Evolutionary conservation across 2,797 vertebrate genomes (phyloP).

Genomic region (Coranthus polyacanthus): DNA sequence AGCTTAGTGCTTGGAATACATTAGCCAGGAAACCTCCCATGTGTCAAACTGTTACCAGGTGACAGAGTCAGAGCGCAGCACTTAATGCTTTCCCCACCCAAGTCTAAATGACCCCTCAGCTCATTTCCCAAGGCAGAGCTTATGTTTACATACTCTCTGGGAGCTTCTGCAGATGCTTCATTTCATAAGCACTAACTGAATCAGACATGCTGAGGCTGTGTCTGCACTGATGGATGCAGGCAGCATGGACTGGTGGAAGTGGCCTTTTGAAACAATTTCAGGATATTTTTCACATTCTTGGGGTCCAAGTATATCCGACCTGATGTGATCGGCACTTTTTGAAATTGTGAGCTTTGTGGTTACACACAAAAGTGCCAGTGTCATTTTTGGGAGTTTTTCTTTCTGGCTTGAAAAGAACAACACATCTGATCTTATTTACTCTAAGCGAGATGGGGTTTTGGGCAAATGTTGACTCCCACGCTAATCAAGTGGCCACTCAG

Average conservation of each 20-base stretch:
- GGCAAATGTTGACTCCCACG: slow-evolving; percentile 79
- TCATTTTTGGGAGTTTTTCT: background rate
- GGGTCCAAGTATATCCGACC: slow-evolving; percentile 1
- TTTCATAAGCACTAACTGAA: slow-evolving; percentile 76
- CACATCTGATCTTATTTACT: slow-evolving; percentile 25
- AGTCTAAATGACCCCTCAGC: slow-evolving; percentile 71
- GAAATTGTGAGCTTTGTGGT: background rate
- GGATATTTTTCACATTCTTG: slow-evolving; percentile 25
- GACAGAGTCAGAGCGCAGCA: slow-evolving; percentile 49
- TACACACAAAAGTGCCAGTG: background rate
- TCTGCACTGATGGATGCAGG: slow-evolving; percentile 48
- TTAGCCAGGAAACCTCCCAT: slow-evolving; percentile 57
- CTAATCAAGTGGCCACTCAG: slow-evolving; percentile 75
- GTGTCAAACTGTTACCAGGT: slow-evolving; percentile 79
- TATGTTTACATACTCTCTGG: slow-evolving; percentile 73
- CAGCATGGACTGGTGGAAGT: slow-evolving; percentile 12
- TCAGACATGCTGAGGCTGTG: slow-evolving; percentile 67
- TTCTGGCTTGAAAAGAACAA: slow-evolving; percentile 9
- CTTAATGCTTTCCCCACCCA: slow-evolving; percentile 41
- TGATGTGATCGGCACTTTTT: slow-evolving; percentile 1
- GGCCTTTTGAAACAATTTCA: slow-evolving; percentile 53
- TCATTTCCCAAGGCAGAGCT: slow-evolving; percentile 74
- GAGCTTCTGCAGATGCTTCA: slow-evolving; percentile 74
- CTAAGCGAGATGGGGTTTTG: slow-evolving; percentile 20
- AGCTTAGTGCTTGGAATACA: slow-evolving; percentile 67